Evolutionary conservation across 92 coral and sea anemone species (phyloP).

Genomic region (Bergia puertoricense): DNA sequence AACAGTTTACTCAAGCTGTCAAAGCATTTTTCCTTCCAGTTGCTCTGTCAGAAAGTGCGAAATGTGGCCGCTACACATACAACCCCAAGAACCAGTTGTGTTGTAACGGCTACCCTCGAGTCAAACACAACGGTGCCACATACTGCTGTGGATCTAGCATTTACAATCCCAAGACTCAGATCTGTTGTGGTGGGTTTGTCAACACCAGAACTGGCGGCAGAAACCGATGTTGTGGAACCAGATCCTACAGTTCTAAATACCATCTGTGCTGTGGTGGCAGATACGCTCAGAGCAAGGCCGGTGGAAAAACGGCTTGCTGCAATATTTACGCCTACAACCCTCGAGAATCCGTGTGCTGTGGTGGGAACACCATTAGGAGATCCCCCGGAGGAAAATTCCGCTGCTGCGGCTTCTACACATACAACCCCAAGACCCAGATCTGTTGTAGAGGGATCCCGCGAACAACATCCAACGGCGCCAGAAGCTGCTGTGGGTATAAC

Average conservation of each 20-base stretch:
- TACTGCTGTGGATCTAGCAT: not conserved
- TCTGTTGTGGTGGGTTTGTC: not conserved
- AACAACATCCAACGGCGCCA: not conserved
- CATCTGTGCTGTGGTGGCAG: not conserved
- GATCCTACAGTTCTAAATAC: not conserved
- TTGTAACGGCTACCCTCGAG: conserved; percentile 9
- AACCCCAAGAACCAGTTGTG: conserved; percentile 3
- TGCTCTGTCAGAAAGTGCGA: not conserved
- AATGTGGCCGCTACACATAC: not conserved
- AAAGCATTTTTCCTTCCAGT: not conserved
- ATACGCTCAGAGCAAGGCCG: not conserved
- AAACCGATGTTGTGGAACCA: not conserved
- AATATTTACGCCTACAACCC: conserved; percentile 4
- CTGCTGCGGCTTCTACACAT: not conserved
- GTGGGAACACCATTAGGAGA: not conserved
- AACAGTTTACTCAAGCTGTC: too few relatives aligned
- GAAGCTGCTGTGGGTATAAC: not conserved
- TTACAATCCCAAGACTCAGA: not conserved
- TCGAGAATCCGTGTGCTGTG: not conserved
- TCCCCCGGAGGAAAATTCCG: not conserved
- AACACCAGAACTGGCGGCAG: not conserved
- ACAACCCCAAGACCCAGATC: conserved; percentile 14
- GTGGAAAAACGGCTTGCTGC: conserved; percentile 14
- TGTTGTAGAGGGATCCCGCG: conserved; percentile 10
- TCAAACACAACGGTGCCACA: not conserved